These are phyloP conservation scores for Sebastes reedi DNA, from an alignment of 2,797 vertebrate species.

Conservation along the genomic window DNA sequence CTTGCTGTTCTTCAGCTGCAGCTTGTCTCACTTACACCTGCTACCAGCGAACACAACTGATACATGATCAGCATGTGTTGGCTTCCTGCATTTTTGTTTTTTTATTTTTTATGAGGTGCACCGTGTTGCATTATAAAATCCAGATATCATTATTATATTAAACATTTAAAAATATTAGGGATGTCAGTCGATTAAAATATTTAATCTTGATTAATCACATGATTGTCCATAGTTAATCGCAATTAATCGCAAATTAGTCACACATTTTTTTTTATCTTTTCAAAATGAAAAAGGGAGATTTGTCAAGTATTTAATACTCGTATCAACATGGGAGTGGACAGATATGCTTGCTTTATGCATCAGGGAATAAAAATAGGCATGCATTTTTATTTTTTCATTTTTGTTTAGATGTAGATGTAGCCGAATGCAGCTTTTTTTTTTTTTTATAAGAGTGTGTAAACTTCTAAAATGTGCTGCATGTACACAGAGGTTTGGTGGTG, in stretches of 20 bases:
- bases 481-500: not conserved
- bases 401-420: not conserved
- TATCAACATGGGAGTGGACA: too few species aligned
- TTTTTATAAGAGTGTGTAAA: not conserved
- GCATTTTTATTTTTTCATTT: not conserved
- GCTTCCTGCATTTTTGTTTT: not conserved
- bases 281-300: too few species aligned
- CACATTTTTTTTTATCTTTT: too few species aligned
- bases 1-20: slow-evolving; percentile 18
- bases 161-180: not conserved
- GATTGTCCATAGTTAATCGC: too few species aligned
- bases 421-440: not conserved
- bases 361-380: not conserved
- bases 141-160: not conserved
- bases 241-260: too few species aligned
- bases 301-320: too few species aligned
- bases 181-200: too few species aligned
- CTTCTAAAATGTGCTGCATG: not conserved
- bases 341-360: too few species aligned
- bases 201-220: too few species aligned
- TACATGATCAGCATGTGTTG: not conserved
- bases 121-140: not conserved
- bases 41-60: slow-evolving; percentile 7
- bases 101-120: not conserved
- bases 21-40: slow-evolving; percentile 13